These are phyloP conservation scores for Macaca nemestrina DNA, from an alignment of 2,113 vertebrate genomes.

Conservation along the genomic window DNA sequence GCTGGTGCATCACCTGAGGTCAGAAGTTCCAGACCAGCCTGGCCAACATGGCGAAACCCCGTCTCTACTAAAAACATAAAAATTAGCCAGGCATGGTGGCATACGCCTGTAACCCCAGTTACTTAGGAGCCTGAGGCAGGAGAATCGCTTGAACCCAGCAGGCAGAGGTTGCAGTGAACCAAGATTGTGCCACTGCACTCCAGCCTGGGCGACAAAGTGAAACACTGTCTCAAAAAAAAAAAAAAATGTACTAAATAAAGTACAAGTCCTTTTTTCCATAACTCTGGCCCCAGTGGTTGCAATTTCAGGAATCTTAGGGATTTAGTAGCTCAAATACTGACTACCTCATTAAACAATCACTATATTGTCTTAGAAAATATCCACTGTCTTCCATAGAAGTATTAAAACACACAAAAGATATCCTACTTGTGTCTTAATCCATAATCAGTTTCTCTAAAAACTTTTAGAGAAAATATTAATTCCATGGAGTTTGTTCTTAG, in stretches of 20 bases:
- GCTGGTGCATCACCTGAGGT: too few species aligned
- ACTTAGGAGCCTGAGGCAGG: too few species aligned
- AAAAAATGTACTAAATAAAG: neutral
- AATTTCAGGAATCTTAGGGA: neutral
- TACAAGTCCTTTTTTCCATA: neutral
- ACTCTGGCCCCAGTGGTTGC: neutral
- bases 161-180: too few species aligned
- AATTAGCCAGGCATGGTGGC: too few species aligned
- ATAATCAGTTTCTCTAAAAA: neutral
- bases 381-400: neutral
- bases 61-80: too few species aligned
- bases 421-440: neutral
- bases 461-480: slow-evolving; percentile 35
- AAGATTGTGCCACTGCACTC: too few species aligned
- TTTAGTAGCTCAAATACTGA: neutral
- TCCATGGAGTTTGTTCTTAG: neutral
- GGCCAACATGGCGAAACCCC: too few species aligned
- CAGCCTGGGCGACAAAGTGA: too few species aligned
- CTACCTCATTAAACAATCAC: slow-evolving; percentile 15
- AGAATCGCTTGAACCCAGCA: too few species aligned
- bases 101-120: too few species aligned
- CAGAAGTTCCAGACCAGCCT: too few species aligned
- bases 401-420: neutral
- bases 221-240: too few species aligned
- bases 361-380: slow-evolving; percentile 11